Conservation (phyloP, 2,797 vertebrate species). For the Harpagifer antarcticus region DNA sequence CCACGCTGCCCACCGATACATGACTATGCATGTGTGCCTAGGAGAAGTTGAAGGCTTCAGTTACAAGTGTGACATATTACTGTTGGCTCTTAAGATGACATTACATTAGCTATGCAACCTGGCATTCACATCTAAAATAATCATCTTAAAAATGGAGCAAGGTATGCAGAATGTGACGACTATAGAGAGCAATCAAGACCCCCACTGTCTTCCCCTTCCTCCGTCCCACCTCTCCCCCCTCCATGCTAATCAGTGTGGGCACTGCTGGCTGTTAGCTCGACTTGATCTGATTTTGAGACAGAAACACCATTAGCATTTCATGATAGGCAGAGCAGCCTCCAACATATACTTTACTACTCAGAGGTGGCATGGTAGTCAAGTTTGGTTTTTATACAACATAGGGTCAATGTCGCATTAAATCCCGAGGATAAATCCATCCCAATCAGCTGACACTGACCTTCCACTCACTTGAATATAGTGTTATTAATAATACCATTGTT, state of each 20-base stretch:
- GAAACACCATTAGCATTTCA: slow-evolving; percentile 3
- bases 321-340: slow-evolving; percentile 7
- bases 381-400: background rate
- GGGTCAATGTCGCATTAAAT: background rate
- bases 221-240: slow-evolving; percentile 35
- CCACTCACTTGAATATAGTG: too few species aligned
- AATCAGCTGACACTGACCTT: background rate
- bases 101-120: slow-evolving; percentile 32
- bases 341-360: slow-evolving; percentile 4
- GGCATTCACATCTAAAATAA: slow-evolving; percentile 45
- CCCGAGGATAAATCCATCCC: background rate
- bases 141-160: slow-evolving; percentile 49
- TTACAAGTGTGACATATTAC: slow-evolving; percentile 9
- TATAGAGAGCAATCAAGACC: slow-evolving; percentile 61
- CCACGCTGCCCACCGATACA: slow-evolving; percentile 8
- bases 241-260: slow-evolving; percentile 68
- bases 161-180: slow-evolving; percentile 28
- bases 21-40: background rate
- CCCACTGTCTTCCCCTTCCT: slow-evolving; percentile 38
- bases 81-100: slow-evolving; percentile 2
- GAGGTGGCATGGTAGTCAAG: background rate
- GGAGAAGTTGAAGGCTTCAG: background rate
- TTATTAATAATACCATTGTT: too few species aligned
- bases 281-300: slow-evolving; percentile 55
- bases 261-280: slow-evolving; percentile 48